These are phyloP conservation scores for Crenichthys baileyi DNA, from an alignment of 2,797 vertebrate genomes.

Conservation along the genomic window DNA sequence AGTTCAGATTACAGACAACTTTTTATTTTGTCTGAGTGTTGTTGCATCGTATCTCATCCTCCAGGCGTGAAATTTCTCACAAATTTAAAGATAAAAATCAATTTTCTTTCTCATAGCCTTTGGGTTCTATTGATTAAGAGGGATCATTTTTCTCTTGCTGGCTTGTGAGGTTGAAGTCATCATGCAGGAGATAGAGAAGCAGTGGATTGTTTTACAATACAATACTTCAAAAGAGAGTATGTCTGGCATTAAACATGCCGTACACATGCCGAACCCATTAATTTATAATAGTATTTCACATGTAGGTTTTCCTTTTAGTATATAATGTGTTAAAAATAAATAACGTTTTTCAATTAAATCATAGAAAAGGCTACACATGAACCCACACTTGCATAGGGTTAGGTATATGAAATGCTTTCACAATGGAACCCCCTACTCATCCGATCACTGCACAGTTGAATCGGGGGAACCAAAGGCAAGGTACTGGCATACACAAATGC, in stretches of 20 bases:
- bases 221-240: background rate
- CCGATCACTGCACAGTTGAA: background rate
- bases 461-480: background rate
- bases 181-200: background rate
- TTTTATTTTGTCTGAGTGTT: constrained; percentile 29
- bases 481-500: background rate
- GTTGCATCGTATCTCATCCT: constrained; percentile 6
- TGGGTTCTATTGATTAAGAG: constrained; percentile 38
- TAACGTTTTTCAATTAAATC: background rate
- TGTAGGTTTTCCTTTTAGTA: background rate
- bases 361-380: too few relatives aligned
- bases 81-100: constrained; percentile 16
- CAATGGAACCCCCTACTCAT: background rate
- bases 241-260: background rate
- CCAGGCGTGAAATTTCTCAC: constrained; percentile 19
- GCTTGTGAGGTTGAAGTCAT: constrained; percentile 4
- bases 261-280: background rate
- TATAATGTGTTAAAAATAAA: background rate
- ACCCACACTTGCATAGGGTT: background rate
- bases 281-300: background rate
- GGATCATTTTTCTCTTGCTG: background rate
- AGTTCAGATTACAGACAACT: constrained; percentile 33
- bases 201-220: constrained; percentile 7
- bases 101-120: constrained; percentile 11
- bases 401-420: background rate